A percentile compares a stretch with the other conserved stretches of the same genome.
Evolutionary conservation across 2,113 vertebrate species (phyloP).

Genomic region (Aphyosemion australe): DNA sequence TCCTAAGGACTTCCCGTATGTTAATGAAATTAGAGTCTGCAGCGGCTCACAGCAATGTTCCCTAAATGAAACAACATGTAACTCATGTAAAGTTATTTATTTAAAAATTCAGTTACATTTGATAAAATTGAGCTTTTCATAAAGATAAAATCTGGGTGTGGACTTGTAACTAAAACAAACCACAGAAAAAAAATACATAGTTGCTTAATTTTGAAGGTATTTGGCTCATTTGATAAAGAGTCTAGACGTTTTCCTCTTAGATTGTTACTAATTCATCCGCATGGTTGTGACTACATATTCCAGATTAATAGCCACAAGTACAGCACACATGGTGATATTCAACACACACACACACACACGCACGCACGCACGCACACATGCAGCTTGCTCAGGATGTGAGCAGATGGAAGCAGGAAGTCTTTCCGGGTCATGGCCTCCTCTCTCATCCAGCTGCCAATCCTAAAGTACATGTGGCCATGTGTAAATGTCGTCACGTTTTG

Average conservation of each 20-base stretch:
- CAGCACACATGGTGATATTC: not conserved
- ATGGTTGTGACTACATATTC: not conserved
- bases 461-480: too few species aligned
- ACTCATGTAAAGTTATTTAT: too few species aligned
- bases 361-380: not conserved
- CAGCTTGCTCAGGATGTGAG: not conserved
- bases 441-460: conserved; percentile 7
- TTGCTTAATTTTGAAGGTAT: too few species aligned
- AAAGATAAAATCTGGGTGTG: too few species aligned
- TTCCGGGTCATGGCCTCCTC: conserved; percentile 27
- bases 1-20: too few species aligned
- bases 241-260: not conserved
- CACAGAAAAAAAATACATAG: too few species aligned
- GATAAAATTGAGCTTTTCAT: too few species aligned
- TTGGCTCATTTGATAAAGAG: too few species aligned
- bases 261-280: not conserved
- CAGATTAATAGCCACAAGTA: not conserved
- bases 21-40: not conserved
- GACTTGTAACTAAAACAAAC: too few species aligned
- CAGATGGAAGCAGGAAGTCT: conserved; percentile 19
- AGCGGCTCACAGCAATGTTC: not conserved
- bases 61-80: too few species aligned
- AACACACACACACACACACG: not conserved
- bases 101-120: too few species aligned
- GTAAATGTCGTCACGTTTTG: too few species aligned